Conservation (phyloP, 2,797 vertebrate genomes). For the Xenops minutus region DNA sequence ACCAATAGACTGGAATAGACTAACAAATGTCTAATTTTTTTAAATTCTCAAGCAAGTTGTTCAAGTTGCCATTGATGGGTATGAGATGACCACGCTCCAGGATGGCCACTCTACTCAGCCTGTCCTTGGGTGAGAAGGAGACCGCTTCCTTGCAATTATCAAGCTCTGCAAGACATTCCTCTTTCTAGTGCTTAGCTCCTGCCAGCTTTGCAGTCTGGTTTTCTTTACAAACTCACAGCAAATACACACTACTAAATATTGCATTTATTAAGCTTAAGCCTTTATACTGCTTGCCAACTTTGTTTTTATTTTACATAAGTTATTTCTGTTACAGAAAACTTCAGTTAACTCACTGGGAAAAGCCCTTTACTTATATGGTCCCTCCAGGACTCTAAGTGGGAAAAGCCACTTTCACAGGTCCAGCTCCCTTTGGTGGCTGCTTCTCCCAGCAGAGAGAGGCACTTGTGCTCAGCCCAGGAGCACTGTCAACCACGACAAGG, state of each 20-base stretch:
- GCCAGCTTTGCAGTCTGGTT: conserved; percentile 32
- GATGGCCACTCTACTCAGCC: background rate
- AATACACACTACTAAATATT: conserved; percentile 38
- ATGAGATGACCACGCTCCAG: background rate
- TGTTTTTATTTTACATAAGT: conserved; percentile 9
- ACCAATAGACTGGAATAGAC: rapidly evolving
- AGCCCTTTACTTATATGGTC: conserved; percentile 16
- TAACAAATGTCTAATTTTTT: background rate
- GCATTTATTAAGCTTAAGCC: conserved; percentile 41
- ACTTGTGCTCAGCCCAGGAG: background rate
- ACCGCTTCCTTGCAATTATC: background rate
- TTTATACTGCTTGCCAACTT: conserved; percentile 41
- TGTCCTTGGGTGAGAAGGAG: background rate
- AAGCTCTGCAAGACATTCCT: background rate
- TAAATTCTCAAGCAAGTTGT: background rate
- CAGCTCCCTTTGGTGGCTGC: background rate
- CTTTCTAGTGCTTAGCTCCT: background rate
- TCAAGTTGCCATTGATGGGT: background rate
- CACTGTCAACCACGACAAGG: background rate
- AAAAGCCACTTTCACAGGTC: conserved; percentile 34
- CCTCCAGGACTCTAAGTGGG: conserved; percentile 33
- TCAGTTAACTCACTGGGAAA: conserved; percentile 27
- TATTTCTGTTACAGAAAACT: conserved; percentile 56
- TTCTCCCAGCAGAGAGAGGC: conserved; percentile 8
- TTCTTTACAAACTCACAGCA: conserved; percentile 54